Conservation (phyloP, 2,113 vertebrate genomes). For the Cryptomyrus ogoouensis region DNA sequence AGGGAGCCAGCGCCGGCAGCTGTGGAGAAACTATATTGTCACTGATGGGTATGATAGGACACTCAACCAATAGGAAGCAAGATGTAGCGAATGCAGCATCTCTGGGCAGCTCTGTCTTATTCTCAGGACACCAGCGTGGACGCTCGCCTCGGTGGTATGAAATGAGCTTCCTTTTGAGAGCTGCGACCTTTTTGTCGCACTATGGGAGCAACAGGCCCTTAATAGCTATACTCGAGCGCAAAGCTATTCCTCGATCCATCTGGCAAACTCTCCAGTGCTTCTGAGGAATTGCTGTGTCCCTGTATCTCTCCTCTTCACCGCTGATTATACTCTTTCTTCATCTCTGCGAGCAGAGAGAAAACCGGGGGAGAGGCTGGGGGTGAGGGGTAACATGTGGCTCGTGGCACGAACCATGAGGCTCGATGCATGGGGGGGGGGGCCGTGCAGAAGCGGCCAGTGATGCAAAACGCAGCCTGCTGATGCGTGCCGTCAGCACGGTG, state of each 20-base stretch:
- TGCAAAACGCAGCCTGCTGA: neutral
- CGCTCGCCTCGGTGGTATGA: neutral
- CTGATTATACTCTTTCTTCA: constrained; percentile 13
- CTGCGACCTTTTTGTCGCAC: neutral
- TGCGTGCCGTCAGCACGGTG: neutral
- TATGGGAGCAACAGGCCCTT: neutral
- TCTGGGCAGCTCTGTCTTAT: neutral
- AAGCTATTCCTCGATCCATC: neutral
- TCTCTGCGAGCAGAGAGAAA: neutral
- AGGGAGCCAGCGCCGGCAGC: neutral
- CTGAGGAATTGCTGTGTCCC: neutral
- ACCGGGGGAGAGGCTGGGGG: neutral
- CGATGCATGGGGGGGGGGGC: neutral
- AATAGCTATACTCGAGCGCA: neutral
- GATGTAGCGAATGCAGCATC: neutral
- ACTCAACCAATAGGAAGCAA: neutral
- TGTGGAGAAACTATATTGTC: neutral
- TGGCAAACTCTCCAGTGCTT: neutral
- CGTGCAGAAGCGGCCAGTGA: neutral
- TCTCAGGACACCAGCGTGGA: neutral
- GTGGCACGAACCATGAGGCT: neutral
- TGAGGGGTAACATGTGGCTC: neutral
- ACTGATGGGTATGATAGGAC: neutral
- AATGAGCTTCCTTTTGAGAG: constrained; percentile 13
- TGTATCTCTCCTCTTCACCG: neutral